Base-by-base conservation (phyloP, 37 sponge, comb jelly and placozoan species). In the Geodia barretti region DNA sequence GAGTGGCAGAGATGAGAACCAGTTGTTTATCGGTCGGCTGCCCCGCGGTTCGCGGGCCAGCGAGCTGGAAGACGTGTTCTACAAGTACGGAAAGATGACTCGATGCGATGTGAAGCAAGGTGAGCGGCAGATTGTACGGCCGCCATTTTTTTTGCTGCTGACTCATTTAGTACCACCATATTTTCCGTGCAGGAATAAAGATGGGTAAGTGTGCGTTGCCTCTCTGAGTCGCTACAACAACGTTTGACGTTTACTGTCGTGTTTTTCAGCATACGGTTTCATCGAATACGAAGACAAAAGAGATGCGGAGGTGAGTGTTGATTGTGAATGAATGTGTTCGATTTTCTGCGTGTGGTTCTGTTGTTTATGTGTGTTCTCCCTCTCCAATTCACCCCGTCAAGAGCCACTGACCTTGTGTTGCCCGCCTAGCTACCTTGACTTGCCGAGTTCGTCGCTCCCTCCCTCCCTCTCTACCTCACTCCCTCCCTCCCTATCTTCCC, bases 61-160 rank as follows among this genome's bases (percentile, higher is more conserved):
- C 19, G 93, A 92, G 28, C 41, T 92, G 54, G 93, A 92, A 40
- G 93, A 92, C 72, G 78, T 88, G 23, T 92, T 92, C 72, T 84
- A 78, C 71, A 80, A 70, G n/a, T 92, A 92, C 60, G 93, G 93
- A 3, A 86, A 79, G 39, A 84, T 92, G 85, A 79, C 86, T 1
- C 54, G 93, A 3, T 92, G 93, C 71, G 93, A 92, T 41, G 78
- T 92, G 37, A 92, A 89, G 74, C 72, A 65, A 82, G 93, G 93
- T 92, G 34, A 66, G 74, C 26, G 36, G 7, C 14, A 47, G 14
- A 17, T 17, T 47, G 7, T 5, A 68, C 30, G 68, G 68, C 68
- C 33, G 68, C 68, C 34, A 4, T 68, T 30, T 68, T 68, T 4
- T 1, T 29, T 20, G 33, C 74, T 76, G 0, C 66, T 71, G 38